Conservation (phyloP, 2,113 vertebrate genomes). For the Bufo gargarizans region DNA sequence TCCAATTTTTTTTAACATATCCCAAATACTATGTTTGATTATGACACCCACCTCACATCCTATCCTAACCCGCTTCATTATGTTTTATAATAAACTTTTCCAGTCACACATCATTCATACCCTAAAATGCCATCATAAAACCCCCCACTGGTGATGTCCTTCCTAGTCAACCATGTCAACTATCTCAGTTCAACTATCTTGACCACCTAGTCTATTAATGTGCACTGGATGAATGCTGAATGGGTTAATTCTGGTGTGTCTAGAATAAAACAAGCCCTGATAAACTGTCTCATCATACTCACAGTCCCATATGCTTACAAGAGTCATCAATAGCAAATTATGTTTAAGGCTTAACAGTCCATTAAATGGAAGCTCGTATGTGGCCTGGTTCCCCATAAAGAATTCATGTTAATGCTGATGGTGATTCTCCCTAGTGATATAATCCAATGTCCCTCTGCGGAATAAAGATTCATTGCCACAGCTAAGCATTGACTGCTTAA, state of each 20-base stretch:
- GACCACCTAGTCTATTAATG: background rate
- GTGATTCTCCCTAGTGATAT: constrained; percentile 13
- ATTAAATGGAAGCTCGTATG: background rate
- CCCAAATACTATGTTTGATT: no score
- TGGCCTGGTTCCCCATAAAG: background rate
- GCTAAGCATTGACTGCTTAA: constrained; percentile 8
- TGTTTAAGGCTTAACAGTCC: background rate
- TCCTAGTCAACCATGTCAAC: no score
- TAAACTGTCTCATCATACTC: background rate
- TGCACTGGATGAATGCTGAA: background rate
- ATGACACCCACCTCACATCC: no score
- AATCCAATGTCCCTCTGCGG: background rate
- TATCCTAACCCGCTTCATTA: no score
- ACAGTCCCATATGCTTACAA: background rate
- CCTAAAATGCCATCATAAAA: no score
- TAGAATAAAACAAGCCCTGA: background rate
- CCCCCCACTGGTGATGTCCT: no score
- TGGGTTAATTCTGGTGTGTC: background rate
- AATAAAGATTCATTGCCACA: constrained; percentile 2
- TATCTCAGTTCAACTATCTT: no score
- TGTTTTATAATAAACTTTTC: no score
- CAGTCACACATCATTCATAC: no score
- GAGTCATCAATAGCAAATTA: background rate
- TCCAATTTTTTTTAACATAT: no score
- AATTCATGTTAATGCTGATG: constrained; percentile 14